Base-by-base conservation (phyloP, 2,797 vertebrate genomes). In the Nyctalus aviator region DNA sequence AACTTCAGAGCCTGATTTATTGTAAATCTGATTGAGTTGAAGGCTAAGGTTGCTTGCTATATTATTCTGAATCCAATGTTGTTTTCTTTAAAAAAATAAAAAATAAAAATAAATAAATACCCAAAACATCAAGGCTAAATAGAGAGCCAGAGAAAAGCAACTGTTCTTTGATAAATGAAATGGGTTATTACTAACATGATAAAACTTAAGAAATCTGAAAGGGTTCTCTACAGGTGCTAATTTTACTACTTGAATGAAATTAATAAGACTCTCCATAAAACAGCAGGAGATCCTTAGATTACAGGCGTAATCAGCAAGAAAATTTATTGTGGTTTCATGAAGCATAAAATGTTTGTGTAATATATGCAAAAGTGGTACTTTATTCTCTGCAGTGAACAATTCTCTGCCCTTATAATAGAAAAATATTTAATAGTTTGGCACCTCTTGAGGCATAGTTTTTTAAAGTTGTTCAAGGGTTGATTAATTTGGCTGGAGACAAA, bases 341-440 rank as follows among this genome's bases (percentile, higher is more conserved):
- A 98, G 98, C 98, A 98, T 97, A 97, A 98, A 98, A 98, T 98
- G 98, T 98, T 98, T 98, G 98, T 93, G 87, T 98, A 98, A 98
- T 98, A 94, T 98, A 98, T 98, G 98, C 98, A 98, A 98, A 98
- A 98, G 98, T 98, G 98, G 98, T 96, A 98, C 98, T 98, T 98
- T 98, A 98, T 98, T 98, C 98, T 98, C 98, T 97, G 96, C 97
- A 98, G 98, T 97, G 98, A 98, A 98, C 98, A 98, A 98, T 98
- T 98, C 98, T 90, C 84, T 97, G 96, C 97, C 96, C 98, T 98
- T 98, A 97, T 95, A 98, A 98, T 87, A 98, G 97, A 98, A 98
- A 98, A 98, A 98, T 98, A 98, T 98, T 98, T 98, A 98, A 98
- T 98, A 97, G 98, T 96, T 98, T 97, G 95, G 98, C 96, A 98